Conservation (phyloP, 2,888 invertebrate genomes). For the Drosophila mimica region DNA sequence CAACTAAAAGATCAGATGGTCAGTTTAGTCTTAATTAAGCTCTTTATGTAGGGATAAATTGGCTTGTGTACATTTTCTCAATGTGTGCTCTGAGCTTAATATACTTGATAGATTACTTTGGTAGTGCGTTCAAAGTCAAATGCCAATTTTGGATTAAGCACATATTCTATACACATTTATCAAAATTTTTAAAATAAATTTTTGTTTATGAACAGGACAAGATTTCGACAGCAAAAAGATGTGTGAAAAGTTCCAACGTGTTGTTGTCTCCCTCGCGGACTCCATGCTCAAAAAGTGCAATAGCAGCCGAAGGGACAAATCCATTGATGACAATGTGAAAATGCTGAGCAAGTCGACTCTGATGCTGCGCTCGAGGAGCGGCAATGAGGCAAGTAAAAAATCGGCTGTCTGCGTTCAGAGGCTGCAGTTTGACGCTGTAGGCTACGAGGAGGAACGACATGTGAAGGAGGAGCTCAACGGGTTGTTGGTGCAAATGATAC, state of each 20-base stretch:
- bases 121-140: not conserved
- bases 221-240: conserved; percentile 11
- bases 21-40: not conserved
- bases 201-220: not conserved
- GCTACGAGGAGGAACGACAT: conserved; percentile 63
- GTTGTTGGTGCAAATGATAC: conserved; percentile 58
- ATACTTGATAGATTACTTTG: not conserved
- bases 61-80: not conserved
- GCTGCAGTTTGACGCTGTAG: conserved; percentile 73
- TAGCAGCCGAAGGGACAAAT: conserved; percentile 13
- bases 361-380: conserved; percentile 37
- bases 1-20: not conserved
- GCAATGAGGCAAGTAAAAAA: not conserved
- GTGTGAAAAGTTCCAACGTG: conserved; percentile 55
- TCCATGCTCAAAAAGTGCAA: conserved; percentile 27
- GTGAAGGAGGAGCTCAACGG: conserved; percentile 50
- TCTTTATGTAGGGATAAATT: not conserved
- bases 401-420: conserved; percentile 48
- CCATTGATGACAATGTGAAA: conserved; percentile 44
- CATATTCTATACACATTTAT: not conserved
- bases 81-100: not conserved
- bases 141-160: not conserved
- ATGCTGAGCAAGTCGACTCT: conserved; percentile 53
- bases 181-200: not conserved
- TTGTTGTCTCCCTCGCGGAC: conserved; percentile 61